phyloP scores from a whole-genome alignment of 2,113 vertebrate species.

The Onychorhynchus coronatus region DNA sequence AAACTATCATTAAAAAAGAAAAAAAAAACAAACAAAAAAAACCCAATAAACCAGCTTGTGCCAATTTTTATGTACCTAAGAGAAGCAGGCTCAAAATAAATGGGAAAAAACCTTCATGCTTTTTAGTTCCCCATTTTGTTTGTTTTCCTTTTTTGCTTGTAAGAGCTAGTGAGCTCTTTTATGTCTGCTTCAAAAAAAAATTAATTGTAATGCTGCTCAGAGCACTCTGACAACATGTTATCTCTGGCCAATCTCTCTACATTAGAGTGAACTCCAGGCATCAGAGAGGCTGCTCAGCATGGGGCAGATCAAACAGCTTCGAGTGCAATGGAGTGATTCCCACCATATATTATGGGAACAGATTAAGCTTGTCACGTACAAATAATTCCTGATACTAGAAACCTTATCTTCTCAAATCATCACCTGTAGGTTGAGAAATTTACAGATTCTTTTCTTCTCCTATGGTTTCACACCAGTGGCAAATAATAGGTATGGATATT shows the following conservation, averaged over 20 bases:
- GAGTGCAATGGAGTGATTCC: background rate
- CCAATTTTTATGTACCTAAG: background rate
- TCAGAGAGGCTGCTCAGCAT: background rate
- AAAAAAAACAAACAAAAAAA: no score
- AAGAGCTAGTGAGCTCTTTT: background rate
- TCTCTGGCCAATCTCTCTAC: background rate
- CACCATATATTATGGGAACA: background rate
- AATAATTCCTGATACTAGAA: background rate
- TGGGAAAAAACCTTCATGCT: rapidly evolving
- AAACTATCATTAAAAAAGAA: background rate
- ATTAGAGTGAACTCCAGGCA: background rate
- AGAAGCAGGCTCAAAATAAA: background rate
- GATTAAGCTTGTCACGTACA: background rate
- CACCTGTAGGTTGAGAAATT: background rate
- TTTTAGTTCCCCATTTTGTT: background rate
- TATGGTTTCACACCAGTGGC: background rate
- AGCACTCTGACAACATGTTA: background rate
- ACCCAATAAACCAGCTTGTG: background rate
- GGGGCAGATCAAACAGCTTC: background rate
- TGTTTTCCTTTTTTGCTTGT: background rate
- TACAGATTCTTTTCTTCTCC: background rate
- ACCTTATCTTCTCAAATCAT: background rate
- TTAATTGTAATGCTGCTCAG: background rate
- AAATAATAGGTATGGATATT: background rate
- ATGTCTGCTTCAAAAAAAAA: background rate